A percentile compares a stretch with the other conserved stretches of the same genome.
These are phyloP conservation scores for Amblyraja radiata DNA, from an alignment of 2,797 vertebrate species.

Conservation along the genomic window DNA sequence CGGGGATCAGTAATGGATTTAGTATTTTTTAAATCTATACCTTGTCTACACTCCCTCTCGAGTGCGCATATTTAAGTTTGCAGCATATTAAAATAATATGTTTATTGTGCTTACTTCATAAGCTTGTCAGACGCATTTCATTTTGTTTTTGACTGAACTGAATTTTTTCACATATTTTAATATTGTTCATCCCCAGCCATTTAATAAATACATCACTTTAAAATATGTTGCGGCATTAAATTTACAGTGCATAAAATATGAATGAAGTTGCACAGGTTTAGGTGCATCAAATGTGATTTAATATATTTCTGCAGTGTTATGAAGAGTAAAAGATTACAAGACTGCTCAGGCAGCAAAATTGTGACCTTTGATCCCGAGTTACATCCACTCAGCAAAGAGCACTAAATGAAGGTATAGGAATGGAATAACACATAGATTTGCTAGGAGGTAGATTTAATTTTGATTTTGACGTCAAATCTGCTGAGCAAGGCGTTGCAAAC, in stretches of 20 bases:
- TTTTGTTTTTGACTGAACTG: constrained; percentile 85
- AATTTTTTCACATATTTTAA: constrained; percentile 57
- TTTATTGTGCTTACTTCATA: constrained; percentile 86
- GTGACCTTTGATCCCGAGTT: constrained; percentile 74
- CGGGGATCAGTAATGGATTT: background rate
- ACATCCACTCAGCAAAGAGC: constrained; percentile 80
- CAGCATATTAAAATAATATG: constrained; percentile 52
- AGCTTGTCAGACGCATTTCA: constrained; percentile 85
- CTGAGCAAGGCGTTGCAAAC: constrained; percentile 60
- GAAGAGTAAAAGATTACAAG: constrained; percentile 76
- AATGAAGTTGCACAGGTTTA: constrained; percentile 82
- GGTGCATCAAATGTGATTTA: constrained; percentile 96
- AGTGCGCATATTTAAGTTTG: background rate
- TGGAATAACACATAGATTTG: constrained; percentile 71
- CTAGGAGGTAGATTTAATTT: constrained; percentile 71
- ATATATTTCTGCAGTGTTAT: constrained; percentile 72
- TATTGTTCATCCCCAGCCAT: constrained; percentile 65
- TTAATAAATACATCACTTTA: constrained; percentile 95
- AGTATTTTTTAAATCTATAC: background rate
- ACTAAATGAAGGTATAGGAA: constrained; percentile 61
- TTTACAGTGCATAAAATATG: constrained; percentile 85
- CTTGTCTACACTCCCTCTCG: background rate
- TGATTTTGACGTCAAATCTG: constrained; percentile 72
- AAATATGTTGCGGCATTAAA: constrained; percentile 91
- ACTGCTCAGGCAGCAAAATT: constrained; percentile 63